These are phyloP conservation scores for Hydrozoanthus gracilis DNA, from an alignment of 92 coral and sea anemone species.

Conservation along the genomic window DNA sequence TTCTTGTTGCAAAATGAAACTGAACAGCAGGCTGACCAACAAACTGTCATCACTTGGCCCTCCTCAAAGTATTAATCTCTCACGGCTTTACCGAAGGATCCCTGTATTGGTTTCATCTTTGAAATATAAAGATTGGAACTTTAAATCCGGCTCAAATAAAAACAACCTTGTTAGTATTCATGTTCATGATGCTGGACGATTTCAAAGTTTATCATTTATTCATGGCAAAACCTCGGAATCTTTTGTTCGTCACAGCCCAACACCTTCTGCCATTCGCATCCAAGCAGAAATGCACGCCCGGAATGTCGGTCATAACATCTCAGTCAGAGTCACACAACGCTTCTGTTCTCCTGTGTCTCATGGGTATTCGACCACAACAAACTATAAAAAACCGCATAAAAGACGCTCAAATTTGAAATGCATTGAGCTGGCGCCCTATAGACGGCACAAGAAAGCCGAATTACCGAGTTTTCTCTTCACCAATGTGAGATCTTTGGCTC, in stretches of 20 bases:
- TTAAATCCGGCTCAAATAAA: conserved; percentile 11
- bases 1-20: conserved; percentile 5
- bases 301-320: background rate
- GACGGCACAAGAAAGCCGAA: conserved; percentile 14
- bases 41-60: background rate
- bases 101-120: conserved; percentile 1
- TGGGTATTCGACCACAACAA: background rate
- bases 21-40: conserved; percentile 11
- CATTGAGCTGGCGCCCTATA: background rate
- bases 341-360: background rate
- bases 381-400: background rate
- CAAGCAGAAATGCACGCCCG: background rate
- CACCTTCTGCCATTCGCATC: background rate
- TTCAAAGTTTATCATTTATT: background rate
- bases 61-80: background rate
- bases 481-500: conserved; percentile 34
- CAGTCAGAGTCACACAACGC: background rate
- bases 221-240: background rate
- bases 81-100: conserved; percentile 1
- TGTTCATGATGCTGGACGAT: background rate
- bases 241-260: background rate
- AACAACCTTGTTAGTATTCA: background rate
- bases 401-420: background rate
- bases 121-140: conserved; percentile 5
- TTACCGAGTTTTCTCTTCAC: conserved; percentile 37